Conservation (phyloP, 2,113 vertebrate species). For the Syngnathus typhle region DNA sequence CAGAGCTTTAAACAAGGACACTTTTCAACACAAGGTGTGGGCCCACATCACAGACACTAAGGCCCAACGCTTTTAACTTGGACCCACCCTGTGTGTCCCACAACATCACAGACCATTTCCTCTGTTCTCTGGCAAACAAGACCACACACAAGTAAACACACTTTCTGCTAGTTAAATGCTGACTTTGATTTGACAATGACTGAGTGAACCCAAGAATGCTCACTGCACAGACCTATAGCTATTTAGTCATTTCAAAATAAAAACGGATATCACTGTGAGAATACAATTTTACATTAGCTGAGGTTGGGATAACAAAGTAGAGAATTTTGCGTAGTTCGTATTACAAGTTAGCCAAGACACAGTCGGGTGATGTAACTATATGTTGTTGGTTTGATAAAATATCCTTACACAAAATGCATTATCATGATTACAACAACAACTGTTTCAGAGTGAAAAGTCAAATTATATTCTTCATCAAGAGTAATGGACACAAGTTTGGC, state of each 20-base stretch:
- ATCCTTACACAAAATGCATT: no score
- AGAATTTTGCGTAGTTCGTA: neutral
- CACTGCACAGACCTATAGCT: neutral
- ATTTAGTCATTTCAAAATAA: neutral
- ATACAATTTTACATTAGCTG: neutral
- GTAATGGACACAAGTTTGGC: constrained; percentile 1
- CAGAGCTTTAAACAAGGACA: constrained; percentile 56
- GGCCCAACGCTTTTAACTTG: constrained; percentile 42
- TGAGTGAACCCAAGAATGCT: neutral
- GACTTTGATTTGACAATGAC: neutral
- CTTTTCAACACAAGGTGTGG: constrained; percentile 62
- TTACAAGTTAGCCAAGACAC: no score
- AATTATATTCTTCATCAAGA: constrained; percentile 18
- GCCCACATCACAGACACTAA: constrained; percentile 17
- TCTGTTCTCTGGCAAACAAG: constrained; percentile 51
- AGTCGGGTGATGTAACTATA: no score
- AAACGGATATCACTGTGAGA: no score
- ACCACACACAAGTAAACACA: constrained; percentile 14
- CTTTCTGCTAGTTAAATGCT: constrained; percentile 39
- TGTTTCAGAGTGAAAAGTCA: constrained; percentile 2
- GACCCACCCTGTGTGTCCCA: constrained; percentile 66
- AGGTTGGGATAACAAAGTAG: neutral
- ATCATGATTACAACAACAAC: constrained; percentile 1
- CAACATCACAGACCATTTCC: constrained; percentile 61
- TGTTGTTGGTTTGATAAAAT: no score